Evolutionary conservation across 1,140 invertebrate genomes (phyloP).

Genomic region (Pseudobourletiella spinata): DNA sequence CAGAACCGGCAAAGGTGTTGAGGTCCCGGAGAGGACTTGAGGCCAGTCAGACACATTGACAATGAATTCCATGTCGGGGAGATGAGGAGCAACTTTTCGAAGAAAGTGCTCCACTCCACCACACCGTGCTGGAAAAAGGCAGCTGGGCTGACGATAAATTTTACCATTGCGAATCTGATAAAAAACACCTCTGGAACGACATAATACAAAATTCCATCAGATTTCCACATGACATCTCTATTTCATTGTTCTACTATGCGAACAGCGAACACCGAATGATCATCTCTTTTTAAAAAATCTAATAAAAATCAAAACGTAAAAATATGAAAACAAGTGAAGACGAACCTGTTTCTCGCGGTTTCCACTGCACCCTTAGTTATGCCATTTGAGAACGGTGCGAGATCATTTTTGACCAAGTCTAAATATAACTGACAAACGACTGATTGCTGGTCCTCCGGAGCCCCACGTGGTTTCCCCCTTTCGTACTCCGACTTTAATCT

Average conservation of each 20-base stretch:
- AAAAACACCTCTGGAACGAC: slow-evolving; percentile 58
- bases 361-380: slow-evolving; percentile 59
- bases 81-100: slow-evolving; percentile 50
- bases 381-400: slow-evolving; percentile 38
- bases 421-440: neutral
- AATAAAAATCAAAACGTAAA: slow-evolving; percentile 19
- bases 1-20: slow-evolving; percentile 65
- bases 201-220: too few relatives aligned
- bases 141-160: slow-evolving; percentile 70
- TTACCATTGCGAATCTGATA: slow-evolving; percentile 78
- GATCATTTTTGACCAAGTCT: neutral
- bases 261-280: neutral
- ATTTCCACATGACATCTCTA: too few relatives aligned
- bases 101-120: slow-evolving; percentile 84
- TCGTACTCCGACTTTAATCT: too few relatives aligned
- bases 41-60: slow-evolving; percentile 90
- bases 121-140: slow-evolving; percentile 86
- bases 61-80: slow-evolving; percentile 69
- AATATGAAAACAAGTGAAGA: slow-evolving; percentile 23
- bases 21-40: slow-evolving; percentile 59
- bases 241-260: neutral
- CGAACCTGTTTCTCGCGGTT: slow-evolving; percentile 48
- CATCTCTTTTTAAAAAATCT: neutral
- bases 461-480: too few relatives aligned
- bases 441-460: neutral